Base-by-base conservation (phyloP, 2,113 vertebrate genomes). In the Dermatemys mawii region DNA sequence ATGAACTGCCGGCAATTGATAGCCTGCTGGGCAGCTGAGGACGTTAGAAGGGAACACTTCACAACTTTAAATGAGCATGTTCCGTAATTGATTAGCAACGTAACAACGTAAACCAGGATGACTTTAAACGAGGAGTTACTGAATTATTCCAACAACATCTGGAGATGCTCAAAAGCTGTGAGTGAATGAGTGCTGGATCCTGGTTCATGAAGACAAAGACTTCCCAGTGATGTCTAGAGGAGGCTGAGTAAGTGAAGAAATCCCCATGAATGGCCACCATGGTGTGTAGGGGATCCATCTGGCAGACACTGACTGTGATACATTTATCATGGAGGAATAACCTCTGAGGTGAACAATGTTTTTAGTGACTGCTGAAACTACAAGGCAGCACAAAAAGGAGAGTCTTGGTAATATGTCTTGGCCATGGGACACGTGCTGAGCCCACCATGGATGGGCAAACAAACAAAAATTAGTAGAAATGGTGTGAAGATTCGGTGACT, bases 401-500 rank as follows among this genome's bases (percentile, higher is more conserved):
- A 85, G n/a, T 67, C 3, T 0, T 1, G 60, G 51, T 75, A 1
- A 0, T 2, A 22, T 21, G n/a, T 44, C 63, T 75, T 32, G 78
- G 48, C 60, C 78, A 50, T 70, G n/a, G 53, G 27, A 38, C 41
- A 41, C 0, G 7, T 0, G 4, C 0, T 0, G 35, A 86, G 90
- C 41, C 24, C 0, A 0, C 32, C 35, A 6, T 55, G 67, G 49
- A 57, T 73, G 27, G 24, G 85, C 78, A 87, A 35, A 24, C 0
- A 1, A 1, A 41, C 67, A 81, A 89, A 51, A 44, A 60, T 1
- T 14, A 75, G 41, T 19, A 85, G 2, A 22, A 44, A 75, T 75
- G 70, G 70, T 75, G 70, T 44, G 24, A 75, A 12, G 19, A 75
- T 75, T 75, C 24, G 5, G 10, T 41, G 70, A 75, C 22, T 75